Evolutionary conservation across 2,797 vertebrate genomes (phyloP), one percentile per base, ranked within the genome.

Genomic region (Dicrostonyx torquatus): DNA sequence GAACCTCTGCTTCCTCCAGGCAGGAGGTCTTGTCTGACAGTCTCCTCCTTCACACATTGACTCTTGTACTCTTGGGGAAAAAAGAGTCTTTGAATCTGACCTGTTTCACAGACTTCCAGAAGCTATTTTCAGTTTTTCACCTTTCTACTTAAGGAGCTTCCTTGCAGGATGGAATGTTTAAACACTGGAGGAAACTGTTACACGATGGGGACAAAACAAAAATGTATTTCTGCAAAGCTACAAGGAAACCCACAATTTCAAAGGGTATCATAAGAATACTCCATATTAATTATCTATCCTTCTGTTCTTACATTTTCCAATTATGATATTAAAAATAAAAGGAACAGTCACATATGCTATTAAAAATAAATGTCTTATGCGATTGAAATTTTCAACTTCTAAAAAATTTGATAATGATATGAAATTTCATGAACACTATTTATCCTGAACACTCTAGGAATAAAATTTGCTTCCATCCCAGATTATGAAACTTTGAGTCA

Each of bases 281-380:
- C 12, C 13, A 50, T n/a, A 11, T 43, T 93, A n/a, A 83, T 13
- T 26, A 58, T 48, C 4, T 55, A n/a, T 82, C 72, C 76, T 73
- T 73, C 12, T 78, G 13, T 77, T 94, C 17, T 72, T 93, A 31
- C 0, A 62, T 60, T 91, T 88, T 79, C 72, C 11, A 91, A 88
- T 2, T n/a, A 68, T 58, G 43, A 37, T 84, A 17, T 72, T 66
- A 93, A 77, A 93, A 86, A 53, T 84, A 80, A 89, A 84, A 45
- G 22, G 5, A 72, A 29, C 37, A 58, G 55, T 78, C 9, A 50
- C 62, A 83, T 55, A 45, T 7, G 72, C 31, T 84, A 37, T 29
- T 80, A 78, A 22, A 55, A n/a, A 40, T 76, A 92, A 53, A 4
- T 55, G 24, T 70, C 66, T 18, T 58, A n/a, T 87, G 34, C 66